Percentiles rank a stretch among this genome's conserved stretches.
phyloP scores from a whole-genome alignment of 2,113 vertebrate genomes.

The Boleophthalmus pectinirostris region DNA sequence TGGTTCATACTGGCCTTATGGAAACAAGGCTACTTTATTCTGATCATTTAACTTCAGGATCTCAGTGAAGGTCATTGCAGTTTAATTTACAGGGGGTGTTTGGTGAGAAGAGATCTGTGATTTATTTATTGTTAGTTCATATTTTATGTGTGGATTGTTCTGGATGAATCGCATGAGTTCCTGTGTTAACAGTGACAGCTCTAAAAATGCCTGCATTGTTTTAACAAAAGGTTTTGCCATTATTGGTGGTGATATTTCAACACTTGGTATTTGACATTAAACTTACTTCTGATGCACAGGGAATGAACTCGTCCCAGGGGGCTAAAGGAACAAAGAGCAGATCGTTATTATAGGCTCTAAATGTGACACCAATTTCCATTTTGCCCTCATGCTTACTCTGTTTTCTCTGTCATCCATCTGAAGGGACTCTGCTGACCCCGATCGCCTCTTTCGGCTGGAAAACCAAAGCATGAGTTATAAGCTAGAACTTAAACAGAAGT shows the following conservation, averaged over 20 bases:
- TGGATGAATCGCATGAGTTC: too few relatives aligned
- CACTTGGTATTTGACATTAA: not conserved
- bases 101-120: too few relatives aligned
- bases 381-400: constrained; percentile 75
- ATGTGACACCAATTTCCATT: not conserved
- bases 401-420: constrained; percentile 87
- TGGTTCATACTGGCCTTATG: too few relatives aligned
- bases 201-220: not conserved
- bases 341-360: not conserved
- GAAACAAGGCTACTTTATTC: too few relatives aligned
- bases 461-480: not conserved
- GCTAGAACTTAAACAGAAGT: too few relatives aligned
- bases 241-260: not conserved
- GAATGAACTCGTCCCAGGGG: constrained; percentile 47
- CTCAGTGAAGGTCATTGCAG: too few relatives aligned
- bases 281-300: constrained; percentile 90
- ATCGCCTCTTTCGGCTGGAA: constrained; percentile 88
- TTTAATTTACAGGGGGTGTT: too few relatives aligned
- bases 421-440: constrained; percentile 67
- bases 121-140: too few relatives aligned
- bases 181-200: too few relatives aligned
- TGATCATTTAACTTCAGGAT: too few relatives aligned
- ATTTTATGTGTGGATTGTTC: too few relatives aligned
- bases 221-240: not conserved
- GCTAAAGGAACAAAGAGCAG: constrained; percentile 65